Evolutionary conservation across 2,888 invertebrate species (phyloP).

Genomic region (Nomada goodeniana): DNA sequence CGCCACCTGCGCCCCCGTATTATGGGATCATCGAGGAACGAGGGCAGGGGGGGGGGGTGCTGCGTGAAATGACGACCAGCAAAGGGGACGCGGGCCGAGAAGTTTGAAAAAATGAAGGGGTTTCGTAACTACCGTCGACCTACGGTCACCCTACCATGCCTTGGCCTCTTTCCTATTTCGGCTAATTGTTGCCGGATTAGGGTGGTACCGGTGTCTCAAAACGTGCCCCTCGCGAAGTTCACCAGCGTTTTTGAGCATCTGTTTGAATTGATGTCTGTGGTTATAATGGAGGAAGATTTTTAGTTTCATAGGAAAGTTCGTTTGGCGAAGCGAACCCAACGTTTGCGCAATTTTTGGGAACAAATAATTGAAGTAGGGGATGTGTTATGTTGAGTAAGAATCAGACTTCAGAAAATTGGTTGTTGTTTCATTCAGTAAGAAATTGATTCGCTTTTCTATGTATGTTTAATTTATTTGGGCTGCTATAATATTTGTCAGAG

Average conservation of each 20-base stretch:
- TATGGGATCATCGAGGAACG: conserved; percentile 80
- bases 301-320: not conserved
- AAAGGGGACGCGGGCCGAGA: conserved; percentile 49
- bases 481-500: no score
- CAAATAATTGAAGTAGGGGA: not conserved
- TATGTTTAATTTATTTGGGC: no score
- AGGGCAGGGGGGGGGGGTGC: conserved; percentile 41
- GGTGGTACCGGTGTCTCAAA: conserved; percentile 20
- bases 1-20: conserved; percentile 83
- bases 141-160: conserved; percentile 33
- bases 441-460: no score
- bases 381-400: not conserved
- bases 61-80: conserved; percentile 43
- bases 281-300: no score
- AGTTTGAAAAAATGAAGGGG: conserved; percentile 56
- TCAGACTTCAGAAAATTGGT: not conserved
- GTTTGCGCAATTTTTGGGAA: not conserved
- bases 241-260: conserved; percentile 32
- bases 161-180: conserved; percentile 31
- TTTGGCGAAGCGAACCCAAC: not conserved
- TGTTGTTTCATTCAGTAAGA: not conserved
- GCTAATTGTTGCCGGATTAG: conserved; percentile 57
- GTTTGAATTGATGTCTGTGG: not conserved
- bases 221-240: conserved; percentile 12
- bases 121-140: conserved; percentile 51